Conservation (phyloP, 2,797 vertebrate species). For the Fistularia commersonii region DNA sequence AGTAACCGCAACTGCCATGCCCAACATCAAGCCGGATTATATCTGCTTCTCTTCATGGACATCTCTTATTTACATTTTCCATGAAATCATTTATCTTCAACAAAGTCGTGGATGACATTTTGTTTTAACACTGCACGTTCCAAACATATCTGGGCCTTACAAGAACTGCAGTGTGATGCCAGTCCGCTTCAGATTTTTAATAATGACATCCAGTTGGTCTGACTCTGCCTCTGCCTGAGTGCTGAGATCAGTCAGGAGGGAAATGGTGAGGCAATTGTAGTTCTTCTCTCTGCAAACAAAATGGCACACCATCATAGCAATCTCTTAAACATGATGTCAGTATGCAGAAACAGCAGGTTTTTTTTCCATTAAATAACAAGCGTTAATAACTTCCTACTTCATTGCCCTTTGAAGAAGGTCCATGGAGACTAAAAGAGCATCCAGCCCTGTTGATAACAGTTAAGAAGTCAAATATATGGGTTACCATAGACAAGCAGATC, state of each 20-base stretch:
- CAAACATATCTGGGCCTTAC: slow-evolving; percentile 70
- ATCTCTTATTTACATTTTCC: too few species aligned
- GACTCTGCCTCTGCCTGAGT: slow-evolving; percentile 79
- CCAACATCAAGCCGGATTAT: too few species aligned
- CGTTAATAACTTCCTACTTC: slow-evolving; percentile 74
- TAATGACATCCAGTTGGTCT: slow-evolving; percentile 86
- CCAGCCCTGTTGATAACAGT: slow-evolving; percentile 79
- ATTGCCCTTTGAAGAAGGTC: slow-evolving; percentile 88
- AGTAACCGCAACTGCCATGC: too few species aligned
- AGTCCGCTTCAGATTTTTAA: slow-evolving; percentile 82
- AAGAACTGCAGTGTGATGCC: slow-evolving; percentile 90
- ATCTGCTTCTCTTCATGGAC: too few species aligned
- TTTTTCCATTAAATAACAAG: not conserved
- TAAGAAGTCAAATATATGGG: slow-evolving; percentile 29
- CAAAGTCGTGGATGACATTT: too few species aligned
- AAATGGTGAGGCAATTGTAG: slow-evolving; percentile 82
- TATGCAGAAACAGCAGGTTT: not conserved
- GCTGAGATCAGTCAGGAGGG: slow-evolving; percentile 86
- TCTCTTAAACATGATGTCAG: not conserved
- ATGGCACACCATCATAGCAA: too few species aligned
- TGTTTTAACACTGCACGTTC: not conserved
- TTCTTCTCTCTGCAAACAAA: slow-evolving; percentile 85
- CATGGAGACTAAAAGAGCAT: slow-evolving; percentile 95
- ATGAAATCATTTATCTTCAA: too few species aligned
- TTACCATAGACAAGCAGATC: not conserved